Base-by-base conservation (phyloP, 2,113 vertebrate species). In the Atractosteus spatula region DNA sequence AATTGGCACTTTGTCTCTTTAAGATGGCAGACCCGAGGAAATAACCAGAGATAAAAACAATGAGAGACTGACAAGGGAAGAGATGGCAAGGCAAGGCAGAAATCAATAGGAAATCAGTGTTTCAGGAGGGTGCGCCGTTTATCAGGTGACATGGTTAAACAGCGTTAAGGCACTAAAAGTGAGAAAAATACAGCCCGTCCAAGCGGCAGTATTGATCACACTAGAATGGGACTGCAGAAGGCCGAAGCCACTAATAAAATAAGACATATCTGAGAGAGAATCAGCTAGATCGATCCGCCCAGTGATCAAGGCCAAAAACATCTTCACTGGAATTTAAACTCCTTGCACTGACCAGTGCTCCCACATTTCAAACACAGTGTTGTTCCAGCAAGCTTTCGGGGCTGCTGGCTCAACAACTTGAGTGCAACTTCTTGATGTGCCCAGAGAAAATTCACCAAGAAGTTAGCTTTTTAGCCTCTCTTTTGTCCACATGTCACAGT, bases 171-270 rank as follows among this genome's bases (percentile, higher is more conserved):
- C 90, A 91, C 93, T 95, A 95, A 94, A 95, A 96, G 77, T 92
- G 91, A 94, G 94, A 96, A 97, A 92, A 97, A 96, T 97, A 97
- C 91, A 92, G 94, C 91, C 93, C 91, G 90, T 92, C 91, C 80
- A 70, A 77, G 79, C 81, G 79, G 88, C 82, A 85, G 91, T 96
- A 98, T 97, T 96, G 97, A 99, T 98, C 97, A 98, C 94, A 91
- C 89, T 83, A 89, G 85, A 90, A 90, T 94, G 90, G 92, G 95
- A 90, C 91, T 82, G 85, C 85, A 92, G 95, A 99, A 99, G 97
- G 97, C 95, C 94, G 93, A 97, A 95, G 91, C 92, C 95, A 98
- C 96, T 97, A 98, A 99, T 99, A 99, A 98, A 99, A 96, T 96
- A 95, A 98, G 96, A 98, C 86, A 3, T 94, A 96, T 91, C 94